Base-by-base conservation (phyloP, 92 coral and sea anemone species). In the Desmophyllum pertusum region DNA sequence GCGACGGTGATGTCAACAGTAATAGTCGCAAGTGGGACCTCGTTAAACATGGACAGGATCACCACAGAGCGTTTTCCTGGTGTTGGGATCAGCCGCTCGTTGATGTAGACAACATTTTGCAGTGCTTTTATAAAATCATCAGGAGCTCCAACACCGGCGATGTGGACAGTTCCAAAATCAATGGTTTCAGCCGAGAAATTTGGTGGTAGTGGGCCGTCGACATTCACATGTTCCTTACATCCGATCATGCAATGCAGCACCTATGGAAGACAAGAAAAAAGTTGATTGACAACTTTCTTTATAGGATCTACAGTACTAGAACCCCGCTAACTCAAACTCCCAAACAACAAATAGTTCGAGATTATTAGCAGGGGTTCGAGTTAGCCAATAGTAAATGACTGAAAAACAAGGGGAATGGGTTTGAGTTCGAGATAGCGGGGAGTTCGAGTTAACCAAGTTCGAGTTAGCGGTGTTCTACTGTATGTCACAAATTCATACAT, bases 201-300 rank as follows among this genome's bases (percentile, higher is more conserved):
- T 41, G 72, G 81, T 1, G 98, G 96, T 2, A 92, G 72, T 5
- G 89, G 89, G 42, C 93, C 90, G 23, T 91, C 92, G 65, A 97
- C 76, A 55, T 92, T 92, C 53, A 94, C 93, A 69, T 92, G 93
- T 71, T 97, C 99, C 71, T 89, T 92, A 81, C 99, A 97, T 41
- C 93, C 93, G 55, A 89, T 74, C 57, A 97, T 74, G 69, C 99
- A 97, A 7, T 81, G 77, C 41, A 97, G 75, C 27, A 88, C 87
- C 99, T 97, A 89, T 19, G 37, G 19, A 29, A 65, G 29, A 33
- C 35, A 11, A 29, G 19, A 45, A 64, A 19, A 38, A 13, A 53
- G 61, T 19, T 53, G 21, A 5, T 23, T 55, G n/a, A n/a, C n/a
- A n/a, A n/a, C n/a, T n/a, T n/a, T n/a, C n/a, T n/a, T n/a, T n/a